Conservation (phyloP, 2,797 vertebrate genomes). For the Notolepis coatsorum region DNA sequence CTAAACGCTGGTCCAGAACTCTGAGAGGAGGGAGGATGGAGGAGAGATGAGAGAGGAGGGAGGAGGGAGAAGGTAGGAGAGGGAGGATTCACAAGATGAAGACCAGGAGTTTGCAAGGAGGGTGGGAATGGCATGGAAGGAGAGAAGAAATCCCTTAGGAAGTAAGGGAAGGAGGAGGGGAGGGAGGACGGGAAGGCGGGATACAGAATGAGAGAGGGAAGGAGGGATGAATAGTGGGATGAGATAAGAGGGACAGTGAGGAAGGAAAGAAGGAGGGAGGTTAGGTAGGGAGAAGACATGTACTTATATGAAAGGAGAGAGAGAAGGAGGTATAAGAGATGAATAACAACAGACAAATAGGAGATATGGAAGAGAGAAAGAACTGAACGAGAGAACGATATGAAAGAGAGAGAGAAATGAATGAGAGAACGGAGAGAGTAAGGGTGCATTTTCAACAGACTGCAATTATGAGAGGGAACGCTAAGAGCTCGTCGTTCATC, state of each 20-base stretch:
- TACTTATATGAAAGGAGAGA: neutral
- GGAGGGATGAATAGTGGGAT: neutral
- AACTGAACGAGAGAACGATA: neutral
- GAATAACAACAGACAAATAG: neutral
- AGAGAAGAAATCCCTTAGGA: too few relatives aligned
- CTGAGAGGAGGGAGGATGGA: conserved; percentile 13
- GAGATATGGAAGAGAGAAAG: neutral
- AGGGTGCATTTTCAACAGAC: neutral
- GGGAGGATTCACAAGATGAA: too few relatives aligned
- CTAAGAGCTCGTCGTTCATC: neutral
- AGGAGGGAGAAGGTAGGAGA: neutral
- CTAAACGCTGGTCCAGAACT: conserved; percentile 34
- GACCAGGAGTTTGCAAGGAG: too few relatives aligned
- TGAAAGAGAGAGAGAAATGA: neutral
- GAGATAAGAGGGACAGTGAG: neutral
- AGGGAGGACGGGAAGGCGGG: neutral
- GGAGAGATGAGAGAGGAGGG: neutral
- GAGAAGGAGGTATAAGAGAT: neutral
- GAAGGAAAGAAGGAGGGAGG: neutral
- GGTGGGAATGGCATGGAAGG: too few relatives aligned
- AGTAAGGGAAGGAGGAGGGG: neutral
- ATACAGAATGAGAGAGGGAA: neutral
- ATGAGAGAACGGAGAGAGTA: neutral
- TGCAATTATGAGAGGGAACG: neutral
- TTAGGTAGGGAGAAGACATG: neutral